phyloP scores from a whole-genome alignment of 2,113 vertebrate species.

The Girardinichthys multiradiatus region DNA sequence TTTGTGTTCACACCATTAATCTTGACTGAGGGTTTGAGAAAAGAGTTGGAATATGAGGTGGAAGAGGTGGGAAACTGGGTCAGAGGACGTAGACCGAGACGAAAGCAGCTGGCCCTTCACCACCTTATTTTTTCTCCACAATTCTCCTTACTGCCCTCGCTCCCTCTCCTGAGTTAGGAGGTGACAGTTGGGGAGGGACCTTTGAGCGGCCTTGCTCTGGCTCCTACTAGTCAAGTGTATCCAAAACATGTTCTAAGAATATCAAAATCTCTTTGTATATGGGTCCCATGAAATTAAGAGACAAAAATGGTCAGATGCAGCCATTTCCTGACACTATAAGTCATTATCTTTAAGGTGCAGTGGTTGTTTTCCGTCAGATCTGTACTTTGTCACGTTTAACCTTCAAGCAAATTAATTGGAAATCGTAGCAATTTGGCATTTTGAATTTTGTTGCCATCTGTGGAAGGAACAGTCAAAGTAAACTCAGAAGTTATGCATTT shows the following conservation, averaged over 20 bases:
- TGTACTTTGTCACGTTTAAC: too few relatives aligned
- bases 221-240: constrained; percentile 6
- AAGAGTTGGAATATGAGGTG: constrained; percentile 54
- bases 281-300: constrained; percentile 3
- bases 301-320: constrained; percentile 3
- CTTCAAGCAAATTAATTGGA: too few relatives aligned
- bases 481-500: background rate
- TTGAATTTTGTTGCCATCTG: background rate
- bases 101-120: constrained; percentile 75
- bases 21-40: constrained; percentile 65
- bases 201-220: background rate
- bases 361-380: too few relatives aligned
- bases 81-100: constrained; percentile 81
- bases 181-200: constrained; percentile 55
- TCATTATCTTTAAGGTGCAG: too few relatives aligned
- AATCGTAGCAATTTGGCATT: background rate
- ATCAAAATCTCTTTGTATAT: background rate
- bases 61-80: constrained; percentile 77
- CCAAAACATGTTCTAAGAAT: constrained; percentile 34
- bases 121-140: constrained; percentile 56
- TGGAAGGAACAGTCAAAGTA: background rate
- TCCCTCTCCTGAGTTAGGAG: constrained; percentile 39
- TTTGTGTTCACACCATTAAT: constrained; percentile 79
- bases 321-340: background rate
- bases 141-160: constrained; percentile 35